Percentiles rank a stretch among this genome's conserved stretches.
Evolutionary conservation across 1,140 invertebrate genomes (phyloP).

Genomic region (Arctopsyche grandis): DNA sequence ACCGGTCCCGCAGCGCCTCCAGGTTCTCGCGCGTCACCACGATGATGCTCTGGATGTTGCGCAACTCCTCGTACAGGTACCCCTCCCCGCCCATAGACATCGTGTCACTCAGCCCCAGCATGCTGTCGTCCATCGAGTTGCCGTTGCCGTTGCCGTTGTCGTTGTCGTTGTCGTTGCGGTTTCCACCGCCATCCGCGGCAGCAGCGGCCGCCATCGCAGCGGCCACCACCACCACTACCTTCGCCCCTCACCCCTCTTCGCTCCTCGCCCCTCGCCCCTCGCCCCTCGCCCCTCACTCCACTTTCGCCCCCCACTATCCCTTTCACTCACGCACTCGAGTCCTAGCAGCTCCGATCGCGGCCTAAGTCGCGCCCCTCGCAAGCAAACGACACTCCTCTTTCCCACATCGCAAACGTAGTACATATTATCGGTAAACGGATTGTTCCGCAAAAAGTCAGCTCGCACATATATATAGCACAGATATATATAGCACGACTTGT

Average conservation of each 20-base stretch:
- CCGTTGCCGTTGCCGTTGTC: constrained; percentile 57
- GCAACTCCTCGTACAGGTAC: constrained; percentile 79
- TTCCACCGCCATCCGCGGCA: background rate
- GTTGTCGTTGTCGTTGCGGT: constrained; percentile 58
- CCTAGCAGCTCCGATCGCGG: background rate
- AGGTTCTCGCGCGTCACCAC: constrained; percentile 91
- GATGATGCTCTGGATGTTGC: constrained; percentile 93
- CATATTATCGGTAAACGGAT: too few species aligned
- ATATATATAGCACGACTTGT: too few species aligned
- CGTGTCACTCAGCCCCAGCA: constrained; percentile 88
- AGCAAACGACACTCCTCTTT: too few species aligned
- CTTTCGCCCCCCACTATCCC: background rate
- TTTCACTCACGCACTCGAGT: background rate
- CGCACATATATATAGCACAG: too few species aligned
- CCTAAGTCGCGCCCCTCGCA: too few species aligned
- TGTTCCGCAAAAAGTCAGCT: too few species aligned
- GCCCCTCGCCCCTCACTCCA: background rate
- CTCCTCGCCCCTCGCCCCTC: background rate
- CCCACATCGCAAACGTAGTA: too few species aligned
- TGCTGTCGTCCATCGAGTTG: constrained; percentile 84
- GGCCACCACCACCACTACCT: background rate
- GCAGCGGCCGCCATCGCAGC: background rate
- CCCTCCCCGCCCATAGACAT: constrained; percentile 82
- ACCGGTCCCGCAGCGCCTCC: constrained; percentile 89
- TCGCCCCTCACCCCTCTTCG: background rate